Evolutionary conservation across 2,113 vertebrate species (phyloP).

Genomic region (Anseranas semipalmata): DNA sequence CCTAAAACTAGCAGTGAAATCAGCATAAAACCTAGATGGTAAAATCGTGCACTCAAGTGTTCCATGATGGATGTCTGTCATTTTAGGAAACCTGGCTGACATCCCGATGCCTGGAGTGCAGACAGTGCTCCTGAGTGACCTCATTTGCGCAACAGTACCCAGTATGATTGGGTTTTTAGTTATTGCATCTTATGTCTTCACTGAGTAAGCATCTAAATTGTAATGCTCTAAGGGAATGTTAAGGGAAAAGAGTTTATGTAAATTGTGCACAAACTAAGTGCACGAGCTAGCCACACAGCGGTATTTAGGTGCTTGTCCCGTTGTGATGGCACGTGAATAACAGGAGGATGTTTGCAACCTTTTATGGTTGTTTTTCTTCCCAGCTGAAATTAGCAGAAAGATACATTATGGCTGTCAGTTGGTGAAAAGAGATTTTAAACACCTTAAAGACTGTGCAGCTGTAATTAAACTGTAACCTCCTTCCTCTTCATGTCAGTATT

Average conservation of each 20-base stretch:
- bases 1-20: slow-evolving; percentile 32
- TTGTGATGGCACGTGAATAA: background rate
- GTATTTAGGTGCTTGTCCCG: background rate
- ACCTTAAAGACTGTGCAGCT: background rate
- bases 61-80: background rate
- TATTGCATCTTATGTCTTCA: background rate
- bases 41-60: background rate
- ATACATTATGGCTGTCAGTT: background rate
- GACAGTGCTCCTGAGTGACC: background rate
- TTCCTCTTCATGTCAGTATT: background rate
- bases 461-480: slow-evolving; percentile 32
- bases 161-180: background rate
- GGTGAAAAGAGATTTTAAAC: background rate
- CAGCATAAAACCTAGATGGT: slow-evolving; percentile 20
- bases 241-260: background rate
- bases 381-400: background rate
- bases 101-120: background rate
- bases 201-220: background rate
- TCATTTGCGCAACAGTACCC: background rate
- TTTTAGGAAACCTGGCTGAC: background rate
- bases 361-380: background rate
- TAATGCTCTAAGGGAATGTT: background rate
- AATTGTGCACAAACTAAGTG: background rate
- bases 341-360: background rate
- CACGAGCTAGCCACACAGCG: background rate